Conservation (phyloP, 2,888 invertebrate genomes). For the Eudemis profundana region DNA sequence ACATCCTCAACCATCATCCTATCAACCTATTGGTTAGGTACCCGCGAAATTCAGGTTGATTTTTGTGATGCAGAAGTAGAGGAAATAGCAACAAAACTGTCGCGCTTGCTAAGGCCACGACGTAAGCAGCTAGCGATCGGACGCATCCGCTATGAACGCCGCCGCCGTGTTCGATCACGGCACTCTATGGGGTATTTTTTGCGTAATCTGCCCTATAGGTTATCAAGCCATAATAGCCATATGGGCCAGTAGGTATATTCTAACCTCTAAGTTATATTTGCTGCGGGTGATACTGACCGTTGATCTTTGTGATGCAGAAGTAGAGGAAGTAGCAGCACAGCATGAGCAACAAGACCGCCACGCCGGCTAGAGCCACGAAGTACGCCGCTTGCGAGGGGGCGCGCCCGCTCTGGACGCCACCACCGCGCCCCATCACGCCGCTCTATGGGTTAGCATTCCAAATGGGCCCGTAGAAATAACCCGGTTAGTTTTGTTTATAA, state of each 20-base stretch:
- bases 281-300: slow-evolving; percentile 56
- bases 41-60: too few relatives aligned
- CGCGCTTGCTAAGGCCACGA: slow-evolving; percentile 71
- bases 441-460: too few relatives aligned
- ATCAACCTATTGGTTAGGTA: too few relatives aligned
- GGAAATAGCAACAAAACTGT: slow-evolving; percentile 71
- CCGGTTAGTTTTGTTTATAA: too few relatives aligned
- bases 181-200: too few relatives aligned
- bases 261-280: too few relatives aligned
- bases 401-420: slow-evolving; percentile 53
- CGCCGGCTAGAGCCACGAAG: slow-evolving; percentile 73
- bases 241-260: too few relatives aligned
- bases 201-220: too few relatives aligned
- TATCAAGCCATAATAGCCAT: too few relatives aligned
- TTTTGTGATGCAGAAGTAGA: slow-evolving; percentile 72
- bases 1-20: too few relatives aligned
- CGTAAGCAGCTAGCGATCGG: slow-evolving; percentile 71
- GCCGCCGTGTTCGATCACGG: slow-evolving; percentile 52
- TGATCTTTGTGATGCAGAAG: slow-evolving; percentile 71
- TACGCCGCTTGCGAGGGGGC: slow-evolving; percentile 70
- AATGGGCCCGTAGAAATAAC: too few relatives aligned
- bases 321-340: slow-evolving; percentile 74
- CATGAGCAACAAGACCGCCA: slow-evolving; percentile 66
- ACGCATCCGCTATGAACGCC: slow-evolving; percentile 55
- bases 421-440: slow-evolving; percentile 51